phyloP scores from a whole-genome alignment of 2,888 invertebrate species.

The Acronicta psi region DNA sequence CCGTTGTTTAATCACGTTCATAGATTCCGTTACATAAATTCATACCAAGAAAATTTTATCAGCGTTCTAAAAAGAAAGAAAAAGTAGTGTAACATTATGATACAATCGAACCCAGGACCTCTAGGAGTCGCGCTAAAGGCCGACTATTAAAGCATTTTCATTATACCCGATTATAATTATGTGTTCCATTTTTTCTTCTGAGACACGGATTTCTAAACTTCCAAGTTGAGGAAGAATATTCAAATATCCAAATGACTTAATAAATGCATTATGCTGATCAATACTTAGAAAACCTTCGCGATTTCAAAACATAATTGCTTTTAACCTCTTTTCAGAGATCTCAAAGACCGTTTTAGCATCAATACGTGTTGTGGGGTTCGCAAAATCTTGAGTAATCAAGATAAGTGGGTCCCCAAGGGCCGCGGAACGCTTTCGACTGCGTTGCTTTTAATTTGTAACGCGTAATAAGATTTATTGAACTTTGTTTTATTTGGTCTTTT shows the following conservation, averaged over 20 bases:
- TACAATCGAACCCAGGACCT: no score
- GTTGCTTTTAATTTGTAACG: conserved; percentile 51
- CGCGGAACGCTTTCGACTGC: conserved; percentile 30
- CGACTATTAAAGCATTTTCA: no score
- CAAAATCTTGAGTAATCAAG: conserved; percentile 61
- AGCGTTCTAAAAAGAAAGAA: no score
- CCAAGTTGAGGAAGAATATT: conserved; percentile 9
- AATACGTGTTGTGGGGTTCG: conserved; percentile 52
- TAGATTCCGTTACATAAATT: no score
- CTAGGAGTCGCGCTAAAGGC: no score
- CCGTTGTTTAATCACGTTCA: no score
- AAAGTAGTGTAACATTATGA: no score
- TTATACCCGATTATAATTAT: no score
- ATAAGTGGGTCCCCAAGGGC: conserved; percentile 56
- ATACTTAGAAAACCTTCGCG: conserved; percentile 31
- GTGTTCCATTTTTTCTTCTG: no score
- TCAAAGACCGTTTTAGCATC: conserved; percentile 58
- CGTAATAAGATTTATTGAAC: conserved; percentile 53
- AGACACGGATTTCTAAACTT: not conserved
- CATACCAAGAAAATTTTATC: no score
- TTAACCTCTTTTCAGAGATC: conserved; percentile 58
- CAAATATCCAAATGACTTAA: conserved; percentile 6
- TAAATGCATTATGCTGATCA: conserved; percentile 25
- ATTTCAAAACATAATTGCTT: conserved; percentile 54
- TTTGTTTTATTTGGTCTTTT: conserved; percentile 46